These are phyloP conservation scores for Erpornis zantholeuca DNA, from an alignment of 2,113 vertebrate genomes.

Conservation along the genomic window DNA sequence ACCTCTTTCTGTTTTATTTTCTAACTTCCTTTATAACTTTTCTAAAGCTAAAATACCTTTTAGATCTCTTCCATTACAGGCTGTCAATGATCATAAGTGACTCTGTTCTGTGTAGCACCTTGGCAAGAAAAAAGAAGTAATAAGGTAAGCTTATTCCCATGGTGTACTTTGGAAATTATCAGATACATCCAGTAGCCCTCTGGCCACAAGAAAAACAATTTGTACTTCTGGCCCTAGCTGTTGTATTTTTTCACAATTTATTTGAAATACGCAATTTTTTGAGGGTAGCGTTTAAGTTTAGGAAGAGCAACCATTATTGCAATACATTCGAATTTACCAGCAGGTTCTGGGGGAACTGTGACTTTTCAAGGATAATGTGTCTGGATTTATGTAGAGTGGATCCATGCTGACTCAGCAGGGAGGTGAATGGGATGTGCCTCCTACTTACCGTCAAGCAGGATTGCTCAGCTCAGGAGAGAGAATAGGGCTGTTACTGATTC, in stretches of 20 bases:
- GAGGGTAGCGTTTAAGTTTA: neutral
- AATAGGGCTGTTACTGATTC: neutral
- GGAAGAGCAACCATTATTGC: accelerated
- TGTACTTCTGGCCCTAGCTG: neutral
- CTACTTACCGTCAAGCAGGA: neutral
- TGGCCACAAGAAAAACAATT: accelerated
- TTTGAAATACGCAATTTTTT: neutral
- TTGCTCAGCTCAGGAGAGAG: neutral
- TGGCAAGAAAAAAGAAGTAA: neutral
- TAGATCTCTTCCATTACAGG: neutral
- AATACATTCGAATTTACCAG: accelerated
- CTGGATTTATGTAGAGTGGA: neutral
- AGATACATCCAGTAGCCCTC: neutral
- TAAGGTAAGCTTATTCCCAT: neutral
- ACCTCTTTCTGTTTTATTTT: neutral
- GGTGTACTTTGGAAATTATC: neutral
- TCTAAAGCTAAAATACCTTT: neutral
- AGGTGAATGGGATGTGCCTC: neutral
- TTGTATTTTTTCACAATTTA: neutral
- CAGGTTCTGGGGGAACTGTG: neutral
- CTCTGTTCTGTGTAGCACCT: neutral
- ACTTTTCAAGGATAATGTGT: neutral
- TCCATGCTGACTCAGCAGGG: neutral
- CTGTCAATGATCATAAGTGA: neutral
- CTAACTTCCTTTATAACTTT: neutral